A percentile compares a stretch with the other conserved stretches of the same genome.
phyloP scores from a whole-genome alignment of 2,888 invertebrate genomes.

The Crossocerus cetratus region DNA sequence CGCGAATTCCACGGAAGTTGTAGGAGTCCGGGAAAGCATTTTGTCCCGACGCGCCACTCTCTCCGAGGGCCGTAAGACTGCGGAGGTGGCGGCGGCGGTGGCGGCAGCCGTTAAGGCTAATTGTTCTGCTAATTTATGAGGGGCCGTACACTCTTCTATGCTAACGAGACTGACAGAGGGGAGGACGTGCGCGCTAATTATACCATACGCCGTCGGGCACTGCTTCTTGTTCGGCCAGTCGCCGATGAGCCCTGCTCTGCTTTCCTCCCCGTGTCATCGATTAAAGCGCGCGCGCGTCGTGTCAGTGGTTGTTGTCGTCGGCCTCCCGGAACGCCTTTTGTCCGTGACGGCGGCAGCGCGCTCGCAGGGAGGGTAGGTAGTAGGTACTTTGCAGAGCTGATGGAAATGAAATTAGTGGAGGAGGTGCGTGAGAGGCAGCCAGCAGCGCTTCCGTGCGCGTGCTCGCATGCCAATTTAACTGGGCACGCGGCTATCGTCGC shows the following conservation, averaged over 20 bases:
- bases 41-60: slow-evolving; percentile 64
- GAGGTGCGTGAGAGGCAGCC: slow-evolving; percentile 4
- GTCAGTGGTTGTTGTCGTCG: not conserved
- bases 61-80: slow-evolving; percentile 65
- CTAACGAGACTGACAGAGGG: slow-evolving; percentile 33
- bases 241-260: not conserved
- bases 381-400: no score
- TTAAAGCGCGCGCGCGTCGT: not conserved
- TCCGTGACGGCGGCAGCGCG: not conserved
- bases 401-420: no score
- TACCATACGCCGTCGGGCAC: not conserved
- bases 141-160: slow-evolving; percentile 14
- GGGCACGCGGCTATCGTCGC: slow-evolving; percentile 23
- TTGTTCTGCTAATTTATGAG: slow-evolving; percentile 54
- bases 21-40: slow-evolving; percentile 56
- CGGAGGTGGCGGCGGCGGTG: slow-evolving; percentile 6
- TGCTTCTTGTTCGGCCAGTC: not conserved
- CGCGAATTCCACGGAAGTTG: slow-evolving; percentile 62
- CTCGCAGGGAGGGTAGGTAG: no score
- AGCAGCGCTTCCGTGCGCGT: no score
- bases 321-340: not conserved
- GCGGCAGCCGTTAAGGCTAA: slow-evolving; percentile 59
- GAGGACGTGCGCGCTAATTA: slow-evolving; percentile 30
- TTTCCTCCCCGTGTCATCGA: not conserved
- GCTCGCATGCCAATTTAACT: slow-evolving; percentile 27